A percentile compares a stretch with the other conserved stretches of the same genome.
phyloP scores from a whole-genome alignment of 2,113 vertebrate species.

The Phylloscopus whistleri region DNA sequence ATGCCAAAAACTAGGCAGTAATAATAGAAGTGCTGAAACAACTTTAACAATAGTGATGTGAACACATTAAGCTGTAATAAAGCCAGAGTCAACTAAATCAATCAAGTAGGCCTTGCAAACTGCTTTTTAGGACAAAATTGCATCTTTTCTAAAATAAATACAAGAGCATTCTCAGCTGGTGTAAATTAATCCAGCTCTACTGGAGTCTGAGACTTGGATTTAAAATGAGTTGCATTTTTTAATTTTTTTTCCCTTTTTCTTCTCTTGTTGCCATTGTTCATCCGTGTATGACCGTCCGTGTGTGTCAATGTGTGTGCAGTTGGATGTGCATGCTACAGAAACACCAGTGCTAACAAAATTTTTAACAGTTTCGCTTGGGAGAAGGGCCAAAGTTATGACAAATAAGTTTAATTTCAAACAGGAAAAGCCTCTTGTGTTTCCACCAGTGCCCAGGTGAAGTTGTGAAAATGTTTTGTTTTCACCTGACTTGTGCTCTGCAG shows the following conservation, averaged over 20 bases:
- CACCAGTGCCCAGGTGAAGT: neutral
- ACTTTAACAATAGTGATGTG: slow-evolving; percentile 67
- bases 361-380: neutral
- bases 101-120: slow-evolving; percentile 58
- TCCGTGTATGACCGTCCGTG: neutral
- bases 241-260: neutral
- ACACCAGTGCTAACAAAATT: neutral
- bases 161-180: slow-evolving; percentile 58
- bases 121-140: slow-evolving; percentile 65
- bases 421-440: neutral
- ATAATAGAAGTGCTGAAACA: slow-evolving; percentile 70
- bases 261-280: slow-evolving; percentile 33
- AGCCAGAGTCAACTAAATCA: slow-evolving; percentile 68
- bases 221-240: neutral
- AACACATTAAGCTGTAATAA: slow-evolving; percentile 64
- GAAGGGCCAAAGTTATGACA: neutral
- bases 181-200: slow-evolving; percentile 57
- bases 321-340: neutral
- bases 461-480: neutral
- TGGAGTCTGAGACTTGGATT: slow-evolving; percentile 44
- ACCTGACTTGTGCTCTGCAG: neutral
- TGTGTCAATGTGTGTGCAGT: neutral
- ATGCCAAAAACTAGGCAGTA: slow-evolving; percentile 60
- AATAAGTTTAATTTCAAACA: neutral
- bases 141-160: slow-evolving; percentile 67